A percentile compares a stretch with the other conserved stretches of the same genome.
These are phyloP conservation scores for Heliconius aoede DNA, from an alignment of 2,888 invertebrate genomes.

Conservation along the genomic window DNA sequence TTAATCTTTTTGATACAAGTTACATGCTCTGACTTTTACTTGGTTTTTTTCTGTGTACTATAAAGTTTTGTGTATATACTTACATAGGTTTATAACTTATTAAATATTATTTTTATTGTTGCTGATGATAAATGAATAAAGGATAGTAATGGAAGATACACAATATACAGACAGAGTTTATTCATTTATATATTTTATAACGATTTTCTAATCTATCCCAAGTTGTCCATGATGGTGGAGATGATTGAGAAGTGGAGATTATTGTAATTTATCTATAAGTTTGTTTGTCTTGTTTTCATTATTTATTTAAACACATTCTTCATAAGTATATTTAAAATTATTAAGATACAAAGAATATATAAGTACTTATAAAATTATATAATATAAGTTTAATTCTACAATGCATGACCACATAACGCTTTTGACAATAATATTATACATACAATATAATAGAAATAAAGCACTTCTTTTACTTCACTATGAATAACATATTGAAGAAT, in stretches of 20 bases:
- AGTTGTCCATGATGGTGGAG: no score
- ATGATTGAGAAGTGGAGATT: no score
- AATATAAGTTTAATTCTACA: no score
- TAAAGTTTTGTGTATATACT: background rate
- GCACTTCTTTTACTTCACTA: background rate
- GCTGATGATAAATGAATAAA: background rate
- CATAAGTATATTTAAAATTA: no score
- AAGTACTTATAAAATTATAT: no score
- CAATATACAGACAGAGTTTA: background rate
- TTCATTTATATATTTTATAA: background rate
- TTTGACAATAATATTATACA: background rate
- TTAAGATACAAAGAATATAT: no score
- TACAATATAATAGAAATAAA: background rate
- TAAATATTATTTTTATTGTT: background rate
- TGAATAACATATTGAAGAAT: conserved; percentile 1
- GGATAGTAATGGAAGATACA: background rate
- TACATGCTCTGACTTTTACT: background rate
- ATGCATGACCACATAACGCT: no score
- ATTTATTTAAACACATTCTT: no score
- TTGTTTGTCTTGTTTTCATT: no score
- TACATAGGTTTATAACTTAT: no score
- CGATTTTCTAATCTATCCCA: background rate
- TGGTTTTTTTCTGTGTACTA: background rate
- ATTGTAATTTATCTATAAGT: no score
- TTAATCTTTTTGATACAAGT: background rate